Evolutionary conservation across 2,797 vertebrate species (phyloP), one percentile per base, ranked within the genome.

Genomic region (Pyrocephalus nanus): DNA sequence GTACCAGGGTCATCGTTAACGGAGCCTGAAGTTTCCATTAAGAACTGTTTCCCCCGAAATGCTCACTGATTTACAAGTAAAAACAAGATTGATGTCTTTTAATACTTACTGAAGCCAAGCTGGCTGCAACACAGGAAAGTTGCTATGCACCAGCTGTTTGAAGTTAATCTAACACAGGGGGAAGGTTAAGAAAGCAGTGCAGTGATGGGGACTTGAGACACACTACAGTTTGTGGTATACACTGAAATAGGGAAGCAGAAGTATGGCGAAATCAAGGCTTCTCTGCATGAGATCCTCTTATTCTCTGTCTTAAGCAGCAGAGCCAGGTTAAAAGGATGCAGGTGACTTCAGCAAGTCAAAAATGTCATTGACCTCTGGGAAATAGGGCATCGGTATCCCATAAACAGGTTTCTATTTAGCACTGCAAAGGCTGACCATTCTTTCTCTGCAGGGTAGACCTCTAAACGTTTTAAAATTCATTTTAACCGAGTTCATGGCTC

Each of bases 61-160:
- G 20, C 64, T 85, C 60, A 20, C 62, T 64, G 71, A 86, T 84
- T 71, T 76, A 86, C 62, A 92, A 64, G 19, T 48, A 26, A 70
- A 84, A 92, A 69, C 21, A 90, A 71, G 73, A 96, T 4, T 86
- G 77, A 90, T 73, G 25, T 21, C 38, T 92, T 96, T 51, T 40
- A 78, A 87, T 43, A 88, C 43, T 50, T 32, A 45, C 36, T 36
- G n/a, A 90, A 92, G 67, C 38, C 88, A 82, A 60, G 14, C 76
- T 70, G 60, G 50, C 70, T 84, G 23, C 54, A 78, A 73, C 62
- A 69, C 29, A 50, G 6, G 7, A 21, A 81, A 81, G 85, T 12
- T 72, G 66, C 66, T 50, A 66, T 1, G 55, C 54, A 78, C 38
- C 66, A 88, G 53, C 25, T 86, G 76, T 30, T 75, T 73, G 55